Percentiles rank a stretch among this genome's conserved stretches.
phyloP scores from a whole-genome alignment of 2,797 vertebrate genomes.

The Poeciliopsis paucimaculata region DNA sequence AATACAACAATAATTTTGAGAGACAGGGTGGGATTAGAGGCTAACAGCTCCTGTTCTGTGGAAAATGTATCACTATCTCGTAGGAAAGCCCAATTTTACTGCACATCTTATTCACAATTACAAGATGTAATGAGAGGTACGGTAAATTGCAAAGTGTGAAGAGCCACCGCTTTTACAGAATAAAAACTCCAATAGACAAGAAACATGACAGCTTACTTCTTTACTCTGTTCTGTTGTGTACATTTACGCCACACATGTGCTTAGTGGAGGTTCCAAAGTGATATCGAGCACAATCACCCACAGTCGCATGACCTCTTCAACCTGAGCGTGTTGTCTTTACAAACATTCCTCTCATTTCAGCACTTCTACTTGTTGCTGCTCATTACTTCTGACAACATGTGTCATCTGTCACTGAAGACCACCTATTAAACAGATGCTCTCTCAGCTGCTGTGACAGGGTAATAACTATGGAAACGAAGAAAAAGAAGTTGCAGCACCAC shows the following conservation, averaged over 20 bases:
- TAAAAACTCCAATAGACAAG: slow-evolving; percentile 15
- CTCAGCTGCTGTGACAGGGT: slow-evolving; percentile 54
- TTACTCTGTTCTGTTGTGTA: slow-evolving; percentile 19
- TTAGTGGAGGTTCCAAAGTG: slow-evolving; percentile 9
- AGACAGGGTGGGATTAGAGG: slow-evolving; percentile 23
- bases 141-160: neutral
- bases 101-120: slow-evolving; percentile 11
- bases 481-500: slow-evolving; percentile 16
- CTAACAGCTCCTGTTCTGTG: slow-evolving; percentile 34
- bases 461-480: slow-evolving; percentile 37
- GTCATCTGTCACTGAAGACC: slow-evolving; percentile 44
- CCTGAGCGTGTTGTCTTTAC: slow-evolving; percentile 24
- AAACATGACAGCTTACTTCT: neutral
- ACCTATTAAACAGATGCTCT: slow-evolving; percentile 20
- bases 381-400: slow-evolving; percentile 30
- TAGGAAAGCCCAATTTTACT: slow-evolving; percentile 39
- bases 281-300: slow-evolving; percentile 12
- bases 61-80: slow-evolving; percentile 38
- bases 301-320: slow-evolving; percentile 8
- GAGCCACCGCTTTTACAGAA: slow-evolving; percentile 1
- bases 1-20: slow-evolving; percentile 56
- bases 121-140: neutral
- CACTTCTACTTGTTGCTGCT: slow-evolving; percentile 32
- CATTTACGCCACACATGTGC: slow-evolving; percentile 1
- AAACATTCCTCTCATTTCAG: slow-evolving; percentile 52